Conservation (phyloP, 2,888 invertebrate genomes). For the Cheilosia variabilis region DNA sequence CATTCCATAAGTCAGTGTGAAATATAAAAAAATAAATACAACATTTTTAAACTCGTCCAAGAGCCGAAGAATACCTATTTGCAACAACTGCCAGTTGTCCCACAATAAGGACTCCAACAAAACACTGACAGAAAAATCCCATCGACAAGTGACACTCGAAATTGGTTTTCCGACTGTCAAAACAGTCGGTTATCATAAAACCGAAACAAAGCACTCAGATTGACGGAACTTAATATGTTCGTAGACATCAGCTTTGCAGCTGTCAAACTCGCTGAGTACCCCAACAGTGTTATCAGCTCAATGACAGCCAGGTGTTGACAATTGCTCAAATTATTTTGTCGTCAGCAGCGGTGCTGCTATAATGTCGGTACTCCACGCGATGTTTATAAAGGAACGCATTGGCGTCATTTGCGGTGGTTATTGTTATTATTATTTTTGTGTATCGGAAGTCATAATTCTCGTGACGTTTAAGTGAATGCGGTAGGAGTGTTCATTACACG, state of each 20-base stretch:
- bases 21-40: too few relatives aligned
- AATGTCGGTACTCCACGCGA: not conserved
- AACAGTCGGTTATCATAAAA: not conserved
- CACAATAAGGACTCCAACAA: not conserved
- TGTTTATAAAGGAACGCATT: not conserved
- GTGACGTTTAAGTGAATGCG: too few relatives aligned
- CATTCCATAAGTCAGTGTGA: too few relatives aligned
- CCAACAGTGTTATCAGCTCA: not conserved
- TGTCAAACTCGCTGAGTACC: not conserved
- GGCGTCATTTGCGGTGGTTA: too few relatives aligned
- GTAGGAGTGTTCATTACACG: too few relatives aligned
- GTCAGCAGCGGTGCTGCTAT: too few relatives aligned
- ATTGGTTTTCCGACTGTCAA: not conserved
- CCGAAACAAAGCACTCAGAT: not conserved
- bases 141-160: not conserved
- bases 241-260: not conserved
- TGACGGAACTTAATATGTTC: not conserved
- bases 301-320: conserved; percentile 4
- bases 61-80: too few relatives aligned
- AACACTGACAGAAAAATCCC: not conserved
- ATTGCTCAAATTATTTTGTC: not conserved
- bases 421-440: too few relatives aligned
- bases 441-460: too few relatives aligned
- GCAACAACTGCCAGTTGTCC: too few relatives aligned
- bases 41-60: too few relatives aligned